A percentile compares a stretch with the other conserved stretches of the same genome.
These are phyloP conservation scores for Campylomormyrus tamandua DNA, from an alignment of 2,113 vertebrate genomes.

Conservation along the genomic window DNA sequence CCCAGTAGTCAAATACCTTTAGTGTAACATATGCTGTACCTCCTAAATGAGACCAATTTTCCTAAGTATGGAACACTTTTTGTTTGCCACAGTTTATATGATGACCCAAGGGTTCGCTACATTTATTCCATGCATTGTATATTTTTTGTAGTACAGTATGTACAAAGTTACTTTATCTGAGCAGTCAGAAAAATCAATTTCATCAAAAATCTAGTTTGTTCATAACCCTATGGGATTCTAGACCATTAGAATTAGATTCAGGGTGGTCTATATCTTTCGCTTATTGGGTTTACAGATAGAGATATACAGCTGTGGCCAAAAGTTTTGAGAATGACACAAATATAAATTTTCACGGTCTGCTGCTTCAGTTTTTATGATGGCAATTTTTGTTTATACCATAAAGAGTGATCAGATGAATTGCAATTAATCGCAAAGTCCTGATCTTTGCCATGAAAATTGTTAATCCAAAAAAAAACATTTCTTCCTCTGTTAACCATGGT, in stretches of 20 bases:
- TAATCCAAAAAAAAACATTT: too few relatives aligned
- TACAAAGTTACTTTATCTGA: neutral
- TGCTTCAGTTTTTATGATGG: too few relatives aligned
- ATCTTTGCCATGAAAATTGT: too few relatives aligned
- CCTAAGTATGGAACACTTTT: neutral
- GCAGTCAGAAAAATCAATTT: neutral
- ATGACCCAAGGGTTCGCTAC: neutral
- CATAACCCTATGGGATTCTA: neutral
- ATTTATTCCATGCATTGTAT: neutral
- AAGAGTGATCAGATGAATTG: too few relatives aligned
- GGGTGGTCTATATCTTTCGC: neutral
- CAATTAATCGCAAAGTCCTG: too few relatives aligned
- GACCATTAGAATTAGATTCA: neutral
- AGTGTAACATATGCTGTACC: neutral
- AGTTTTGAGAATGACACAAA: too few relatives aligned
- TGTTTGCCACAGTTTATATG: neutral
- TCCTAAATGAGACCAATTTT: neutral
- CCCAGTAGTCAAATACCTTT: neutral
- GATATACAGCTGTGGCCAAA: too few relatives aligned
- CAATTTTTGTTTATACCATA: too few relatives aligned
- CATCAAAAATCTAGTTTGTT: neutral
- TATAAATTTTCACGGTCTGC: too few relatives aligned
- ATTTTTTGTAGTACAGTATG: neutral
- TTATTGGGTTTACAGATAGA: neutral
- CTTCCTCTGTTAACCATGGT: too few relatives aligned